Evolutionary conservation across 2,797 vertebrate species (phyloP), one percentile per base, ranked within the genome.

Genomic region (Notoglanidium macrostoma): DNA sequence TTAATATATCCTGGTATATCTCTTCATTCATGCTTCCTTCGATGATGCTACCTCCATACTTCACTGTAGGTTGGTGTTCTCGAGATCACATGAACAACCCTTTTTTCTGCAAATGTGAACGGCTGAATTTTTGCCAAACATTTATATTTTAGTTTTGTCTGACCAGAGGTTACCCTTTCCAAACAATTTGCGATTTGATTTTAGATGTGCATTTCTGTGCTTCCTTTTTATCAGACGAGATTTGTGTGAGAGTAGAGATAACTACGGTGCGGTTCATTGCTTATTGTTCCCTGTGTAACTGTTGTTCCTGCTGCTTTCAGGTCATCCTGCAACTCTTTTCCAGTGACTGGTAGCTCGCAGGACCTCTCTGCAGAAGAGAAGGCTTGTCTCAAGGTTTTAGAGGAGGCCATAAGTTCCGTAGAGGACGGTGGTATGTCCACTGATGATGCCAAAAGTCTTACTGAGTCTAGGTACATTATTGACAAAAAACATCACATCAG

Each of bases 401-500:
- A 78, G 17, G 29, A 78, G 3, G 54, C 76, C 51, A 57, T 78
- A 9, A 1, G 57, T 21, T 78, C 76, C 17, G 6, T 78, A 57
- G 76, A 78, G 14, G 26, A 54, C 3, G n/a, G n/a, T 3, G 49
- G n/a, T 29, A 49, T 54, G 17, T 78, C 76, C 51, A 12, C 9
- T 35, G 51, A 57, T 57, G 51, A 35, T 0, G 23, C 72, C n/a
- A 35, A 46, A 72, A 46, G 70, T 44, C 40, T 72, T 72, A 35
- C 70, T 3, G 72, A 74, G 23, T n/a, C 78, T 44, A 11, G 57
- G 21, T 89, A 81, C 17, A 76, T 46, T 76, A 81, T 61, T 17
- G 80, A 55, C 26, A 76, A 59, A 55, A 91, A 91, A 4, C 46
- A 51, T 51, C 12, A 15, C 46, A 15, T 51, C 40, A 51, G 17